Conservation (phyloP, 2,797 vertebrate species). For the Acipenser oxyrinchus region DNA sequence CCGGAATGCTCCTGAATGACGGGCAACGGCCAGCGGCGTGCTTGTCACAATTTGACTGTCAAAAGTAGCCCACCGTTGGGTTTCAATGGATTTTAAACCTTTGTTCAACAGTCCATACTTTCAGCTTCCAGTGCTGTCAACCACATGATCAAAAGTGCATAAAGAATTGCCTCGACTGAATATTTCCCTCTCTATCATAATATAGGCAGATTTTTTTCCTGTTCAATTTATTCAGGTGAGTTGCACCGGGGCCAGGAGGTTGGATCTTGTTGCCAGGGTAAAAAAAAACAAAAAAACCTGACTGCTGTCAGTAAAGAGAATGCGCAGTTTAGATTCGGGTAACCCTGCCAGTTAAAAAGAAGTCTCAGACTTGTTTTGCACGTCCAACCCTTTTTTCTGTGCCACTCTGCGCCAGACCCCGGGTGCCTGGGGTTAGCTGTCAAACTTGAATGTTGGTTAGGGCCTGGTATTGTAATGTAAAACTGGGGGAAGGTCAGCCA, state of each 20-base stretch:
- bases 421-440: constrained; percentile 61
- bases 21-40: constrained; percentile 74
- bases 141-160: constrained; percentile 76
- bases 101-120: constrained; percentile 87
- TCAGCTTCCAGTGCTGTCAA: constrained; percentile 79
- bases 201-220: constrained; percentile 57
- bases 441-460: constrained; percentile 59
- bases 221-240: constrained; percentile 72
- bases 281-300: constrained; percentile 54
- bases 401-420: constrained; percentile 28
- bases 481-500: constrained; percentile 47
- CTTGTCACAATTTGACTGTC: constrained; percentile 84
- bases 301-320: constrained; percentile 54
- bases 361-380: constrained; percentile 37
- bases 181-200: constrained; percentile 51
- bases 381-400: constrained; percentile 33
- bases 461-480: constrained; percentile 58
- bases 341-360: constrained; percentile 54
- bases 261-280: constrained; percentile 58
- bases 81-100: constrained; percentile 63
- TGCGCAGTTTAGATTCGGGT: constrained; percentile 42
- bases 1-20: constrained; percentile 66
- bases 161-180: constrained; percentile 52
- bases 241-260: constrained; percentile 56
- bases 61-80: constrained; percentile 64